A percentile compares a stretch with the other conserved stretches of the same genome.
phyloP scores from a whole-genome alignment of 2,888 invertebrate species.

The Linyphia triangularis region DNA sequence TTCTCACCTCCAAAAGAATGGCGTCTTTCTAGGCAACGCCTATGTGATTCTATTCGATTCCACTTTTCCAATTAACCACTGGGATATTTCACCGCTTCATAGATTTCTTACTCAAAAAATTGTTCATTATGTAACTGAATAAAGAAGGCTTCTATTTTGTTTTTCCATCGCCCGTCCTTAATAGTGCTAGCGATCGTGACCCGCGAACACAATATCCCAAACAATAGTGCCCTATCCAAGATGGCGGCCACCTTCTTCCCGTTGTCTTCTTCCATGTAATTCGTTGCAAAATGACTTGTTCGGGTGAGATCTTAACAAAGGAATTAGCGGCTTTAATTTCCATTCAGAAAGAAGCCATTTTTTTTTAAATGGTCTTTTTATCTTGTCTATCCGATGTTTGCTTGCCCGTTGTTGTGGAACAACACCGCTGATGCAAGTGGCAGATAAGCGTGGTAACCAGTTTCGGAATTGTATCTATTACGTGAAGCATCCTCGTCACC shows the following conservation, averaged over 20 bases:
- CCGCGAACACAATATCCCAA: slow-evolving; percentile 30
- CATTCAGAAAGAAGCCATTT: slow-evolving; percentile 27
- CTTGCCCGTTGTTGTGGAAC: neutral
- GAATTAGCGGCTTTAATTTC: slow-evolving; percentile 63
- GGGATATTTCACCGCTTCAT: slow-evolving; percentile 48
- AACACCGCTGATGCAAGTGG: neutral
- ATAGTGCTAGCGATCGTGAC: slow-evolving; percentile 61
- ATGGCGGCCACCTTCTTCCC: slow-evolving; percentile 12
- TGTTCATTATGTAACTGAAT: slow-evolving; percentile 59
- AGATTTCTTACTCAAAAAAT: slow-evolving; percentile 47
- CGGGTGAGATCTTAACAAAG: slow-evolving; percentile 56
- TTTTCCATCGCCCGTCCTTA: slow-evolving; percentile 28
- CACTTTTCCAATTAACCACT: slow-evolving; percentile 67
- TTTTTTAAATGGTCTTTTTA: slow-evolving; percentile 35
- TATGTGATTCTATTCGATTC: slow-evolving; percentile 33
- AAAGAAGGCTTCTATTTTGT: slow-evolving; percentile 17
- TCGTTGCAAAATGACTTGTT: slow-evolving; percentile 65
- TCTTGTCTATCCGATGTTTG: neutral
- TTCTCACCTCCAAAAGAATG: slow-evolving; percentile 16
- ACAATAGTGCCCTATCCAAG: slow-evolving; percentile 51
- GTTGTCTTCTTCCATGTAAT: slow-evolving; percentile 21
- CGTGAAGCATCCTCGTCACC: slow-evolving; percentile 1
- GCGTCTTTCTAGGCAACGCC: slow-evolving; percentile 44
- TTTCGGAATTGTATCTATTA: slow-evolving; percentile 24
- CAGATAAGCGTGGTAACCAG: slow-evolving; percentile 21